Conservation (phyloP, 2,888 invertebrate species). For the Apotomis turbidana region DNA sequence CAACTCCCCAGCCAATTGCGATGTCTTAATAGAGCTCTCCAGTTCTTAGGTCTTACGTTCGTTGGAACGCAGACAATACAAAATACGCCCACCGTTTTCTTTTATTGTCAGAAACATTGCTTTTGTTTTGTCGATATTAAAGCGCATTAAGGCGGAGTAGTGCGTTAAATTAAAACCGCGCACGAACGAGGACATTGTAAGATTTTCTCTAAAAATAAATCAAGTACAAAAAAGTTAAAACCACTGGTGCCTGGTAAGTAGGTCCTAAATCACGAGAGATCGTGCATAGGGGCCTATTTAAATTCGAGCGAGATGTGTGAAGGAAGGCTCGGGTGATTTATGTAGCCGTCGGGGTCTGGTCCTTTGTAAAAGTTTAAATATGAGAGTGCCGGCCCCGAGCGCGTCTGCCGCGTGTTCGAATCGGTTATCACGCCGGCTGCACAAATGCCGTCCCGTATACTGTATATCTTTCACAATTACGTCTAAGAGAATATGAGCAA, state of each 20-base stretch:
- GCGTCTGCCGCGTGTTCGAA: slow-evolving; percentile 44
- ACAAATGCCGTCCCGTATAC: slow-evolving; percentile 14
- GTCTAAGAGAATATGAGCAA: slow-evolving; percentile 1
- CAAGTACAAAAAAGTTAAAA: slow-evolving; percentile 56
- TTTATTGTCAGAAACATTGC: neutral
- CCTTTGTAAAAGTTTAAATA: slow-evolving; percentile 78
- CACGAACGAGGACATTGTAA: neutral
- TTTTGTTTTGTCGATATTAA: neutral
- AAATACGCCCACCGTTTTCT: neutral
- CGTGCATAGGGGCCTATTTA: slow-evolving; percentile 73
- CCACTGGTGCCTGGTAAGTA: slow-evolving; percentile 57
- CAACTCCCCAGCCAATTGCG: slow-evolving; percentile 17
- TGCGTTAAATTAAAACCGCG: neutral
- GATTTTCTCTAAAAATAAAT: slow-evolving; percentile 26
- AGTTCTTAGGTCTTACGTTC: neutral
- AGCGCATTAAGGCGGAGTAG: neutral
- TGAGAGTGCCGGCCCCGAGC: slow-evolving; percentile 54
- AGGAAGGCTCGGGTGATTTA: slow-evolving; percentile 75
- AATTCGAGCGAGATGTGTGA: slow-evolving; percentile 76
- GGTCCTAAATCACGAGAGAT: slow-evolving; percentile 70
- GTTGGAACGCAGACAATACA: neutral
- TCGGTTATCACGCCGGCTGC: slow-evolving; percentile 45
- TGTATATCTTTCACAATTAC: neutral
- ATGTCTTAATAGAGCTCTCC: slow-evolving; percentile 10
- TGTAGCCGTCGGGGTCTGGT: slow-evolving; percentile 62